phyloP scores from a whole-genome alignment of 1,140 invertebrate genomes.

The Plutomurus gul region DNA sequence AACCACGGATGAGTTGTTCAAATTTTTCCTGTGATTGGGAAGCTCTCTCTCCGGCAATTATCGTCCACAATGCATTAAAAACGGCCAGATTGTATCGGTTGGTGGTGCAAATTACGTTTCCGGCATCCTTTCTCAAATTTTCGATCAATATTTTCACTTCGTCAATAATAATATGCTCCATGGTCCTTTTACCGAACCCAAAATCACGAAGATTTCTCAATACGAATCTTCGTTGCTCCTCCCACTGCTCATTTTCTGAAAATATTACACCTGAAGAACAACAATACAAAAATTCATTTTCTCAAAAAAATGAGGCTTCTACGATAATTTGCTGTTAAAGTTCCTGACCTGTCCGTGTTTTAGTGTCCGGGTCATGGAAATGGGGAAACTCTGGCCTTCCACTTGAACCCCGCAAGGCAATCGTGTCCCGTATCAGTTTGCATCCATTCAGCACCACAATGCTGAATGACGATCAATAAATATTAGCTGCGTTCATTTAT shows the following conservation, averaged over 20 bases:
- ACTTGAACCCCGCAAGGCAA: too few species aligned
- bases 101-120: neutral
- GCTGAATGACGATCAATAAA: too few species aligned
- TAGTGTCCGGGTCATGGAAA: neutral
- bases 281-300: neutral
- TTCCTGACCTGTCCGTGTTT: neutral
- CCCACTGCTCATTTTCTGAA: slow-evolving; percentile 56
- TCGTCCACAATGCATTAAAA: too few species aligned
- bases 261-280: slow-evolving; percentile 35
- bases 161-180: slow-evolving; percentile 56
- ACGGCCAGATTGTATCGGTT: slow-evolving; percentile 58
- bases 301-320: neutral
- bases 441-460: too few species aligned
- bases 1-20: slow-evolving; percentile 59
- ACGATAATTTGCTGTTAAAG: neutral
- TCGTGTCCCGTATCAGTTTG: too few species aligned
- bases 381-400: too few species aligned
- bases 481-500: too few species aligned
- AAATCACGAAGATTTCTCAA: slow-evolving; percentile 58
- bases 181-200: slow-evolving; percentile 58
- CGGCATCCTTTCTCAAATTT: neutral
- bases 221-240: slow-evolving; percentile 58
- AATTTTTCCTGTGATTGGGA: slow-evolving; percentile 66
- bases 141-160: slow-evolving; percentile 53
- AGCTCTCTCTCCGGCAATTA: too few species aligned